Evolutionary conservation across 1,140 invertebrate genomes (phyloP).

Genomic region (Megalopta genalis): DNA sequence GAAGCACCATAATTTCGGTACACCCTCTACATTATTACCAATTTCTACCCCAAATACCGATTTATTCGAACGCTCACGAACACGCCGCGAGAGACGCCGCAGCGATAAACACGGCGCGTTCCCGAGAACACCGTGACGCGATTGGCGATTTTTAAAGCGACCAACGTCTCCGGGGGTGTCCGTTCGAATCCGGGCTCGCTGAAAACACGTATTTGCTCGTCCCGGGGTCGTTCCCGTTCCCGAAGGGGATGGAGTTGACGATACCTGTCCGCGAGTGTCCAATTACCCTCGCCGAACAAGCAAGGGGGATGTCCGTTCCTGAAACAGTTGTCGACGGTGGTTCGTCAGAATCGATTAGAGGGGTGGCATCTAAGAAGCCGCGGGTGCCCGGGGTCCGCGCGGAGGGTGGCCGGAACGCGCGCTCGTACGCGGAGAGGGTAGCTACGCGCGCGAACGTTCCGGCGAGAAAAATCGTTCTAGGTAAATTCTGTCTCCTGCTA

Average conservation of each 20-base stretch:
- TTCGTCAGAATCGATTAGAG: slow-evolving; percentile 46
- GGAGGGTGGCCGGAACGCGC: too few species aligned
- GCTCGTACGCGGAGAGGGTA: too few species aligned
- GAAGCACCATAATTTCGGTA: too few species aligned
- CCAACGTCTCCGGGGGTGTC: neutral
- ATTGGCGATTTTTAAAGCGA: neutral
- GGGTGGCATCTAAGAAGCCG: too few species aligned
- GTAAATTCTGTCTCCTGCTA: slow-evolving; percentile 48
- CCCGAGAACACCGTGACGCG: too few species aligned
- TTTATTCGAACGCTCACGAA: too few species aligned
- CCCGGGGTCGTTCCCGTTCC: neutral
- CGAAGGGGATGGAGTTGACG: neutral
- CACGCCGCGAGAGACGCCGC: too few species aligned
- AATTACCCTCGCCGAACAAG: slow-evolving; percentile 25
- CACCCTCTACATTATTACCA: too few species aligned
- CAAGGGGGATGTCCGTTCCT: slow-evolving; percentile 21
- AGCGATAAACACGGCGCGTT: too few species aligned
- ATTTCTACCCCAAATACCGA: too few species aligned
- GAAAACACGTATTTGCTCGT: neutral
- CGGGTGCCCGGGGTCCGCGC: too few species aligned
- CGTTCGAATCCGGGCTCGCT: neutral
- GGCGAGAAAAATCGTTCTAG: slow-evolving; percentile 43
- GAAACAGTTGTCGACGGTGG: slow-evolving; percentile 11
- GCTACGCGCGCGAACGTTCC: too few species aligned
- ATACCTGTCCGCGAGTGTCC: slow-evolving; percentile 3